phyloP scores from a whole-genome alignment of 2,888 invertebrate genomes.

The Scaptomyza parva region DNA sequence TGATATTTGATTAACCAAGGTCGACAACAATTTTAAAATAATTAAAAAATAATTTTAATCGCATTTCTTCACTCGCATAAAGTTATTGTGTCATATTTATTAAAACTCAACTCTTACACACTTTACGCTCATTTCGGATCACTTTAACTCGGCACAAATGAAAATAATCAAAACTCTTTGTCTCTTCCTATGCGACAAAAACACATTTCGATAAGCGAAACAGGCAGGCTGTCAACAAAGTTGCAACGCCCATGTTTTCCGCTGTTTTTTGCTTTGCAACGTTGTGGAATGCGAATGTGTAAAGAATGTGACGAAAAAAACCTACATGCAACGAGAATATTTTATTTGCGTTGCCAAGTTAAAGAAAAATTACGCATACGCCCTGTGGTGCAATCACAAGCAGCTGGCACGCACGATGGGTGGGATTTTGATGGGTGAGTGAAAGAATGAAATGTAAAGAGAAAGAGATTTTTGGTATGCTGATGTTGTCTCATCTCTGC shows the following conservation, averaged over 20 bases:
- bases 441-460: not conserved
- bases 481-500: slow-evolving; percentile 3
- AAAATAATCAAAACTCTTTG: slow-evolving; percentile 1
- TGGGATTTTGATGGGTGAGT: not conserved
- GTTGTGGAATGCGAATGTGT: slow-evolving; percentile 16
- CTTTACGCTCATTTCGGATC: not conserved
- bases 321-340: slow-evolving; percentile 34
- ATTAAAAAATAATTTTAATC: too few species aligned
- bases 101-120: not conserved
- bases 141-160: not conserved
- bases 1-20: too few species aligned
- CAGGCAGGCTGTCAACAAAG: slow-evolving; percentile 35
- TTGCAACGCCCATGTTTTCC: slow-evolving; percentile 18
- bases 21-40: too few species aligned
- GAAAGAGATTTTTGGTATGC: not conserved
- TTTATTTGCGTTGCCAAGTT: slow-evolving; percentile 37
- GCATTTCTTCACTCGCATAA: too few species aligned
- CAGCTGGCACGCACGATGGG: slow-evolving; percentile 28
- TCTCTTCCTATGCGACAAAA: slow-evolving; percentile 10
- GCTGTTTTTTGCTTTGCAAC: not conserved
- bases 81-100: too few species aligned
- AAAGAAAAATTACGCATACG: slow-evolving; percentile 64
- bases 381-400: slow-evolving; percentile 50
- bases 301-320: slow-evolving; percentile 20
- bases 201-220: slow-evolving; percentile 18